Evolutionary conservation across 1,140 invertebrate genomes (phyloP), one percentile per base, ranked within the genome.

Genomic region (Neocloeon triangulifer): DNA sequence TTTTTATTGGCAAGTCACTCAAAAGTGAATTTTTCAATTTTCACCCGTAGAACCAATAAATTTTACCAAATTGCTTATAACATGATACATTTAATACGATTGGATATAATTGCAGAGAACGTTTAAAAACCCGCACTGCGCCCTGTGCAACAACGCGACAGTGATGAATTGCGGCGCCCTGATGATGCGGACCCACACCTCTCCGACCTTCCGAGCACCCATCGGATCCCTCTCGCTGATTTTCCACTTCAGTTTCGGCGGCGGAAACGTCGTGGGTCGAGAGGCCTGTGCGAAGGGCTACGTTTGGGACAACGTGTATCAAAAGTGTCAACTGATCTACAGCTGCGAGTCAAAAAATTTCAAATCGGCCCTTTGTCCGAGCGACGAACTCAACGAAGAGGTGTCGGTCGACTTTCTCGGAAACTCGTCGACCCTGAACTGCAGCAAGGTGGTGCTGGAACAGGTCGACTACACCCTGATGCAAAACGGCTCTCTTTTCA

Each of bases 91-190:
- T n/a, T n/a, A n/a, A n/a, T n/a, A n/a, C n/a, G n/a, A n/a, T n/a
- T n/a, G n/a, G n/a, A n/a, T n/a, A n/a, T n/a, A n/a, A n/a, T 4
- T 8, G 30, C 6, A 10, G 19, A 17, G 33, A 19, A 29, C 41
- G 8, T 56, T 43, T 36, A 55, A 50, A 33, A 56, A 56, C 36
- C 43, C 42, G 10, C 45, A 56, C 34, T 56, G 53, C 40, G 51
- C 47, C 20, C 27, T 38, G 8, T 56, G 53, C 33, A 44, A 52
- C 25, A 35, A 37, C 7, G 30, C 32, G 19, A 8, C 30, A 16
- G 6, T 8, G 7, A 20, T 15, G 7, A 18, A 28, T 10, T 34
- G 9, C 4, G 28, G 14, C 26, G 3, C 5, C 29, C 8, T 30
- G 23, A 8, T 20, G 1, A n/a, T 19, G n/a, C 12, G 22, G 6